Base-by-base conservation (phyloP, 1,140 invertebrate genomes). In the Drosophila trapezifrons region DNA sequence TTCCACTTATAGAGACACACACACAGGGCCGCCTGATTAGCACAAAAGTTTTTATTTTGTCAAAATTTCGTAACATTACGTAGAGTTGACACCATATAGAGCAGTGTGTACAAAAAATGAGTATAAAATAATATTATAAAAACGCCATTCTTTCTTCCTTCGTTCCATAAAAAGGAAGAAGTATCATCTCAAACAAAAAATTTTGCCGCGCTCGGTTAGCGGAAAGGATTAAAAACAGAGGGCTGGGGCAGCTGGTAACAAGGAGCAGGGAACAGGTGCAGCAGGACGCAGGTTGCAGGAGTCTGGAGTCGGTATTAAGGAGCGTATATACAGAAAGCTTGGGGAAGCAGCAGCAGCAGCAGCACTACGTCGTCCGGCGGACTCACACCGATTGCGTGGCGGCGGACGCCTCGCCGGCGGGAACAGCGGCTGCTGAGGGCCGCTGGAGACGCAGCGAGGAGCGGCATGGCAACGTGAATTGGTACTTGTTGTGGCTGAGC, bases 381-480 rank as follows among this genome's bases (percentile, higher is more conserved):
- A 15, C 29, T 76, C 55, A 89, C 52, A 90, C 84, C 42, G 85
- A 78, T 47, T 89, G 84, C 35, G 80, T 83, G 46, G 55, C 72
- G 22, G 62, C 18, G 8, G 32, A 20, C 13, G 32, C 45, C 43
- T 60, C 69, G 18, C 40, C 47, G 69, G 69, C 52, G 18, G 27
- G 2, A 37, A 20, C 49, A 22, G 32, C 51, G 9, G 18, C 51
- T 22, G 63, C 79, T 13, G 57, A 70, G 42, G 80, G 65, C 29
- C 80, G 63, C 40, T 83, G 84, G 6, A 90, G 69, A 45, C 91
- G 91, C 65, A 92, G 79, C 54, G 91, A 92, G 47, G 91, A 92
- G 76, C 91, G 89, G 62, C 91, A 92, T 90, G 91, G 91, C 85
- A 92, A 89, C 89, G 80, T 83, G 78, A 92, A 90, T 80, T 91